A percentile compares a stretch with the other conserved stretches of the same genome.
Evolutionary conservation across 2,113 vertebrate genomes (phyloP).

Genomic region (rabbit (Oryctolagus cuniculus)): DNA sequence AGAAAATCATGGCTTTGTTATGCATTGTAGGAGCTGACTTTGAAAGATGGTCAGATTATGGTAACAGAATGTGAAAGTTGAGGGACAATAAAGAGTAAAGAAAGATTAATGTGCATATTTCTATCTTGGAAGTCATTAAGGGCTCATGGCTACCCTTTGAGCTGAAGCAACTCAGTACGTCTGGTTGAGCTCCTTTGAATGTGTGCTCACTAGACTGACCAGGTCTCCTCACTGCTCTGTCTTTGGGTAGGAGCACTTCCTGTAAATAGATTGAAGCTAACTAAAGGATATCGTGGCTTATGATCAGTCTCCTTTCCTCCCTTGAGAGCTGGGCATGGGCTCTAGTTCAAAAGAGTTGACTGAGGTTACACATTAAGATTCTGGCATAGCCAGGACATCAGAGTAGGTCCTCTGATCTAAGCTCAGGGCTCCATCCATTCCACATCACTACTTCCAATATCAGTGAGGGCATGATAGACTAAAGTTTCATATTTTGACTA

Average conservation of each 20-base stretch:
- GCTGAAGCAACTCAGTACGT: background rate
- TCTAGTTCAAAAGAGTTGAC: background rate
- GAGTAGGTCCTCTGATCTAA: background rate
- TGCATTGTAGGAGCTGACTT: conserved; percentile 30
- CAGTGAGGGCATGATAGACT: background rate
- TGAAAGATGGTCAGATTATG: conserved; percentile 37
- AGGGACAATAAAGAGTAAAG: background rate
- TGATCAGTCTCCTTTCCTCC: background rate
- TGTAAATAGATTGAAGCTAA: background rate
- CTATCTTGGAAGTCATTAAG: background rate
- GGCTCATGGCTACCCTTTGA: background rate
- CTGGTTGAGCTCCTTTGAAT: conserved; percentile 11
- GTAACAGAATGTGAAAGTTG: background rate
- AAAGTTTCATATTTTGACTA: conserved; percentile 12
- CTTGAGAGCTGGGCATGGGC: background rate
- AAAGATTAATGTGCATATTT: conserved; percentile 16
- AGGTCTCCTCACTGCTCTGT: conserved; percentile 20
- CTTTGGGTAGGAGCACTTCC: background rate
- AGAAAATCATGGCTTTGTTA: conserved; percentile 30
- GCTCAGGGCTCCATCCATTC: background rate
- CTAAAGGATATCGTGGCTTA: background rate
- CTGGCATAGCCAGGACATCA: background rate
- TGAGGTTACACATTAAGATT: conserved; percentile 2
- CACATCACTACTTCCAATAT: background rate
- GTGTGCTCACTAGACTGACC: background rate